Evolutionary conservation across 2,888 invertebrate species (phyloP), one percentile per base, ranked within the genome.

Genomic region (Drosophila anceps): DNA sequence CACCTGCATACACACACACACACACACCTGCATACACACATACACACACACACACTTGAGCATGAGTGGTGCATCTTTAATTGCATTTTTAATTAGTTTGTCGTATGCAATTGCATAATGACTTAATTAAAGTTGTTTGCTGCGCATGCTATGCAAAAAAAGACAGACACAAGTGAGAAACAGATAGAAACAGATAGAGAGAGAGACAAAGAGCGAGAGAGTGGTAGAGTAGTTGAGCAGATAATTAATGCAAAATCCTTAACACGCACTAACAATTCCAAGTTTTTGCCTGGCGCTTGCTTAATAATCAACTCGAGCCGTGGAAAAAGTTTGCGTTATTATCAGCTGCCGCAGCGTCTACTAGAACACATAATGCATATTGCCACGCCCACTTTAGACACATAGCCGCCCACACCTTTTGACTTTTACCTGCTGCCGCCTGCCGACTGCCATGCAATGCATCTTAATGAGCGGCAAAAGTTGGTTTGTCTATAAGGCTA

Each of bases 161-260:
- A 48, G 4, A 27, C 8, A 27, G 13, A 27, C 15, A 24, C 4
- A 27, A 33, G 10, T 24, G 4, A 15, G 27, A 15, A 0, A 29
- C 15, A 7, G n/a, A 27, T 1, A 29, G n/a, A 31, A n/a, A 24
- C 24, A 24, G 24, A 24, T 24, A 24, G 50, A 18, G n/a, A 12
- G 6, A 10, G 10, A 31, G 10, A 31, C 29, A 8, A 10, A 18
- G 27, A 46, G 46, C 12, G 43, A 12, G 20, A 20, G 15, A 15
- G 15, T 31, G 31, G 18, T 10, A 13, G 31, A 50, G 31, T 12
- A 18, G 10, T 18, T 18, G 50, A 18, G 31, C 46, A 75, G 77
- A 87, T 87, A 87, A 89, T 87, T 89, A 87, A 87, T 88, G 90
- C 85, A 79, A 87, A 86, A 87, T 88, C 84, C 84, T 84, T 77